These are phyloP conservation scores for Atta colombica DNA, from an alignment of 1,140 invertebrate species.

Conservation along the genomic window DNA sequence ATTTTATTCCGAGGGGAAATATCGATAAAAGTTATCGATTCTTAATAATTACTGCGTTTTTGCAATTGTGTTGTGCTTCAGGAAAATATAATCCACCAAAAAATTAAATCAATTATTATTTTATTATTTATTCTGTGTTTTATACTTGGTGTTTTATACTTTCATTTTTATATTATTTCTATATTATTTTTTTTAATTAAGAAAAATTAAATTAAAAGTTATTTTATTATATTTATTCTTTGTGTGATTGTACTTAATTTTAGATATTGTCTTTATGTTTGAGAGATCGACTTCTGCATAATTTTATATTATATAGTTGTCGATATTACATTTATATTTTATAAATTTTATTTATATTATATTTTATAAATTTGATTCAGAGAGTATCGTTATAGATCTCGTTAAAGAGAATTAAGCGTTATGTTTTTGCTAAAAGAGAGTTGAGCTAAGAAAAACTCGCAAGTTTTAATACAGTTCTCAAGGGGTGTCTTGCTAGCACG, in stretches of 20 bases:
- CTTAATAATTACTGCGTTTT: not conserved
- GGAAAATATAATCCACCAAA: not conserved
- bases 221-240: not conserved
- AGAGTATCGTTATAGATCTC: too few relatives aligned
- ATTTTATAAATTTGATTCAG: not conserved
- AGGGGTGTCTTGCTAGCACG: too few relatives aligned
- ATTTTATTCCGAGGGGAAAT: slow-evolving; percentile 26
- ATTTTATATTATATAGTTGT: not conserved
- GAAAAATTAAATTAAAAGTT: not conserved
- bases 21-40: not conserved
- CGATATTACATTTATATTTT: not conserved
- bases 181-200: not conserved
- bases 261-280: not conserved
- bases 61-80: not conserved
- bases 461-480: not conserved
- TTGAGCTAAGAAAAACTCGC: not conserved
- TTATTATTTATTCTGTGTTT: not conserved
- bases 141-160: not conserved
- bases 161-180: not conserved
- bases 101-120: not conserved
- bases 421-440: not conserved
- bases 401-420: too few relatives aligned
- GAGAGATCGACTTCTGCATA: not conserved
- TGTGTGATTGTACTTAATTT: not conserved
- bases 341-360: not conserved